Conservation (phyloP, 2,113 vertebrate species). For the Gnathonemus echidnorhynchus region DNA sequence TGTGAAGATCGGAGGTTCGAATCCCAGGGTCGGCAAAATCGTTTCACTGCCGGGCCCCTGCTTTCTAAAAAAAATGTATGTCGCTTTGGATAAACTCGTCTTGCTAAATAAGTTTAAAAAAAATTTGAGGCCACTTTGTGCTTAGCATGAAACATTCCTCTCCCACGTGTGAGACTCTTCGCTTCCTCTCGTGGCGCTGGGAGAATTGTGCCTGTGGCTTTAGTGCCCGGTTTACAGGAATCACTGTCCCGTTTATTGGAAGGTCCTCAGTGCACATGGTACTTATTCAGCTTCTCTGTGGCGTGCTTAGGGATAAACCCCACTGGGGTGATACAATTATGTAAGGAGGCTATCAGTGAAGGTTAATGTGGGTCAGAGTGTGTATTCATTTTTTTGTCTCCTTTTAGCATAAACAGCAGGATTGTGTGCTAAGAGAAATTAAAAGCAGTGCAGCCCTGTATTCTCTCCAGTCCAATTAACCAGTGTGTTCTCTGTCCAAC, state of each 20-base stretch:
- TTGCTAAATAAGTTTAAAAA: background rate
- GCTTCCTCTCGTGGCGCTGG: background rate
- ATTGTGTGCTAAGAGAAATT: slow-evolving; percentile 13
- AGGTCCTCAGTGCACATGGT: slow-evolving; percentile 13
- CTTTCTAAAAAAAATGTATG: background rate
- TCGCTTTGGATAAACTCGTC: background rate
- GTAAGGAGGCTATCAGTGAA: slow-evolving; percentile 11
- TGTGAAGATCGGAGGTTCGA: background rate
- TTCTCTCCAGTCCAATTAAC: background rate
- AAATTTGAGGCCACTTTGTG: background rate
- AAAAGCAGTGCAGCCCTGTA: background rate
- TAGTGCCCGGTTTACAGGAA: background rate
- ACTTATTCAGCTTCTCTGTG: slow-evolving; percentile 11
- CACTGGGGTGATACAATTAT: slow-evolving; percentile 1
- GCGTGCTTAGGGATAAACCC: slow-evolving; percentile 10
- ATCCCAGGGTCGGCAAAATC: background rate
- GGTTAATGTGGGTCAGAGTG: slow-evolving; percentile 17
- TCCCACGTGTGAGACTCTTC: background rate
- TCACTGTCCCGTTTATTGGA: slow-evolving; percentile 1
- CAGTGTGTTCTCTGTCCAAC: background rate
- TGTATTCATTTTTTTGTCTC: background rate
- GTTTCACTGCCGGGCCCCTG: background rate
- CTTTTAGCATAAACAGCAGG: background rate
- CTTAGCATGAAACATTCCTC: background rate
- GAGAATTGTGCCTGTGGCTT: background rate